These are phyloP conservation scores for Pogonomyrmex barbatus DNA, from an alignment of 1,140 invertebrate genomes.

Conservation along the genomic window DNA sequence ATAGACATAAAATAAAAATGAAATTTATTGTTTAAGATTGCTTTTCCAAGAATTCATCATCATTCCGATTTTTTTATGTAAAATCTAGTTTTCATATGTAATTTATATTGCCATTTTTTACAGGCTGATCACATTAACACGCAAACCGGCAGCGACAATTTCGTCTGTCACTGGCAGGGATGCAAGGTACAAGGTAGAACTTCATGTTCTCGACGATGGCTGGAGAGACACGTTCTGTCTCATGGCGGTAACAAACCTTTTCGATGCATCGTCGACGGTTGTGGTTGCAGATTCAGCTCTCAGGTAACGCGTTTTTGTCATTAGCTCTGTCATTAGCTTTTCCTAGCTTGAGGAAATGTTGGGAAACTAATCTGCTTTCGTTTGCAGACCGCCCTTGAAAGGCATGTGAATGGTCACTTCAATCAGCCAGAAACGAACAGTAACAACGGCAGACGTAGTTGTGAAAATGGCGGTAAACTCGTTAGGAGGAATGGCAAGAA, in stretches of 20 bases:
- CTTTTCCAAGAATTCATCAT: too few species aligned
- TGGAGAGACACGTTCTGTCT: conserved; percentile 96
- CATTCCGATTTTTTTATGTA: background rate
- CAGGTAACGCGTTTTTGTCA: conserved; percentile 88
- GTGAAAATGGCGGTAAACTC: conserved; percentile 90
- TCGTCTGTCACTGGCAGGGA: conserved; percentile 95
- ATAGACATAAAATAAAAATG: too few species aligned
- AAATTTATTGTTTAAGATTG: too few species aligned
- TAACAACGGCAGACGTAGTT: conserved; percentile 88
- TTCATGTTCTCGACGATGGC: conserved; percentile 96
- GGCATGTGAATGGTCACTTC: conserved; percentile 98
- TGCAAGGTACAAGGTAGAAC: conserved; percentile 97
- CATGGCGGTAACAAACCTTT: conserved; percentile 98
- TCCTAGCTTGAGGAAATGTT: background rate
- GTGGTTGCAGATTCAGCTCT: conserved; percentile 95
- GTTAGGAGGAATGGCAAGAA: conserved; percentile 94
- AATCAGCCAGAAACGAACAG: conserved; percentile 88
- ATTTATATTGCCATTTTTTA: conserved; percentile 74
- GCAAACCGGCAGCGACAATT: conserved; percentile 93
- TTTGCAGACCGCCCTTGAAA: conserved; percentile 92
- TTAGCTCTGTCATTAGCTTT: background rate
- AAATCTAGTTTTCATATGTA: background rate
- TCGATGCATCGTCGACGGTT: conserved; percentile 97
- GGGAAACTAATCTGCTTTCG: conserved; percentile 58
- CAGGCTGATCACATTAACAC: conserved; percentile 93